A percentile compares a stretch with the other conserved stretches of the same genome.
phyloP scores from a whole-genome alignment of 1,140 invertebrate species.

The Laodelphax striatellus region DNA sequence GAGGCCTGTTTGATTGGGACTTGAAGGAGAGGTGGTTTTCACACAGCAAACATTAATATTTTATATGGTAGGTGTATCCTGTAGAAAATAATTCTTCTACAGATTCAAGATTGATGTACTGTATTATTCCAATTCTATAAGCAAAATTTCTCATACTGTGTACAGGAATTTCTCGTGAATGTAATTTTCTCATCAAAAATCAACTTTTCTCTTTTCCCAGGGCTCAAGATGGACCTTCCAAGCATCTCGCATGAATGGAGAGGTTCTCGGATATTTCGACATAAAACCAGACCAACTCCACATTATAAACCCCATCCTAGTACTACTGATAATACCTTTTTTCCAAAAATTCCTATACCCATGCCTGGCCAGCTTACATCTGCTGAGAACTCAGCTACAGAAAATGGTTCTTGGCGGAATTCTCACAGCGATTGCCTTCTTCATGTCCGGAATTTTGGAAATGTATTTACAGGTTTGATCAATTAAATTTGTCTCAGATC shows the following conservation, averaged over 20 bases:
- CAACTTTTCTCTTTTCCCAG: conserved; percentile 18
- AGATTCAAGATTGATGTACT: too few relatives aligned
- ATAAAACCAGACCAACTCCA: conserved; percentile 75
- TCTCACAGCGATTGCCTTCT: conserved; percentile 51
- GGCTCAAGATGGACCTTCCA: conserved; percentile 44
- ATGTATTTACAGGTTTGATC: conserved; percentile 45
- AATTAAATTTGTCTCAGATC: too few relatives aligned
- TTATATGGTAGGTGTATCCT: too few relatives aligned
- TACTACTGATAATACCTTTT: conserved; percentile 64
- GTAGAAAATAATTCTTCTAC: too few relatives aligned
- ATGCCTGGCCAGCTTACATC: conserved; percentile 21
- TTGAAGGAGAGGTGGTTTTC: too few relatives aligned
- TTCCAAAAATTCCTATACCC: conserved; percentile 53
- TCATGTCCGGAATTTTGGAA: conserved; percentile 54
- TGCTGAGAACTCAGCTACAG: conserved; percentile 40
- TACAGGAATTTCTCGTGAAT: too few relatives aligned
- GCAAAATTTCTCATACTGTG: too few relatives aligned
- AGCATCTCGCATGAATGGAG: conserved; percentile 57
- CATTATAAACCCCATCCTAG: conserved; percentile 65
- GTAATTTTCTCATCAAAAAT: too few relatives aligned
- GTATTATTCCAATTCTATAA: too few relatives aligned
- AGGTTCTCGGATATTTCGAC: conserved; percentile 35
- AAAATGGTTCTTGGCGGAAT: conserved; percentile 52
- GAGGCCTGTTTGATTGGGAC: too few relatives aligned
- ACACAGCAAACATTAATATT: too few relatives aligned